Evolutionary conservation across 2,888 invertebrate species (phyloP), one percentile per base, ranked within the genome.

Genomic region (Ochlodes sylvanus): DNA sequence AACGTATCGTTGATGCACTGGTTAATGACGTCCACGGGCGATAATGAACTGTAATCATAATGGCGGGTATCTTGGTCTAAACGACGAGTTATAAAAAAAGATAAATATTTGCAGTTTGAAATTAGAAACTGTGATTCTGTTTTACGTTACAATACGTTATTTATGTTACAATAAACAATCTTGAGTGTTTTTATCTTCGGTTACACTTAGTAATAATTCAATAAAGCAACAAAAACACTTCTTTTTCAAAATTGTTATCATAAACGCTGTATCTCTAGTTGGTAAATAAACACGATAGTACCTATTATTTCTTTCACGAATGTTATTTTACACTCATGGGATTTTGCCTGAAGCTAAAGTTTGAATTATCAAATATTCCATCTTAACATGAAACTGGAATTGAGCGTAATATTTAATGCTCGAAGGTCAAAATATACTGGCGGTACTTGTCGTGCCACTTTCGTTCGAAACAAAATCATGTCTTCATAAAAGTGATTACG

Each of bases 401-500:
- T 54, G 55, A 50, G 17, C 21, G 44, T 14, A 14, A 32, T 32
- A 47, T 38, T n/a, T 42, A 12, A n/a, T 27, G 27, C 34, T 7
- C 7, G 61, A 19, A 75, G 81, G 42, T 83, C 87, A 72, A 41
- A 27, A 63, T 78, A 74, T 7, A 63, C 63, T 84, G 81, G 86
- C 70, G 12, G 21, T 61, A 71, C 76, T 71, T 79, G 73, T 75
- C 72, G 73, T 69, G 72, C 72, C 72, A 79, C 79, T 76, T 77
- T 79, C 75, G 77, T 79, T 79, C 77, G 76, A 73, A 73, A 82
- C 79, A 77, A 81, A 86, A 86, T 85, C 85, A 88, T 87, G 86
- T 85, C 86, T 88, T 84, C 86, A 88, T 89, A 85, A 85, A 77
- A 82, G 76, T 78, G 77, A 86, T 89, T 85, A 88, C 73, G 75